Percentiles rank a stretch among this genome's conserved stretches.
Conservation (phyloP, 2,113 vertebrate genomes). For the Rhinolophus ferrumequinum region DNA sequence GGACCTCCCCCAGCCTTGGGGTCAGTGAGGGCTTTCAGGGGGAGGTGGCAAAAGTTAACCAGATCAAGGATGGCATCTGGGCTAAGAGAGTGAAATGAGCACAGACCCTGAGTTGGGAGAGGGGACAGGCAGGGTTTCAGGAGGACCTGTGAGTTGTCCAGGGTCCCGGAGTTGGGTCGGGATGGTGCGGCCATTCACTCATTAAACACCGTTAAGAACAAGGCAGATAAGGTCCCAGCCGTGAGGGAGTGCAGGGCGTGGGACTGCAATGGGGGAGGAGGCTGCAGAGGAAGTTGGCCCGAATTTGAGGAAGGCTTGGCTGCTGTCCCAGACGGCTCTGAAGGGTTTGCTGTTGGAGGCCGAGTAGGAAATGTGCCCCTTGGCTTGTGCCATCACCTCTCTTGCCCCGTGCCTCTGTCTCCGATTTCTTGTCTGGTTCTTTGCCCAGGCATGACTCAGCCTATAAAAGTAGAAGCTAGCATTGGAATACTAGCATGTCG, state of each 20-base stretch:
- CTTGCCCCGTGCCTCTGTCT: constrained; percentile 3
- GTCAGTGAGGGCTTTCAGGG: not conserved
- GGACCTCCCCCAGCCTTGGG: not conserved
- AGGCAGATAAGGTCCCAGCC: not conserved
- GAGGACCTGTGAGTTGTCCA: fast-evolving
- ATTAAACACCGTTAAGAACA: fast-evolving
- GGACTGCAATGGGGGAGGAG: not conserved
- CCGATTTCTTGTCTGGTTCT: not conserved
- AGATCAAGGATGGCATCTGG: not conserved
- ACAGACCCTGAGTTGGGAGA: not conserved
- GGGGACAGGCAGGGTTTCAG: not conserved
- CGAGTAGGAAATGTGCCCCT: not conserved
- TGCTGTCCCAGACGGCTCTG: not conserved
- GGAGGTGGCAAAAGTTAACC: not conserved
- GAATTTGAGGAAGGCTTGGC: not conserved
- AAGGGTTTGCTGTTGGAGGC: not conserved
- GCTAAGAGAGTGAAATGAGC: not conserved
- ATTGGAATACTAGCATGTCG: not conserved
- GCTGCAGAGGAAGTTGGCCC: not conserved
- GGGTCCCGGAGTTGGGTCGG: not conserved
- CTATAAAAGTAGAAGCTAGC: constrained; percentile 67
- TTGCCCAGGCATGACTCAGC: constrained; percentile 62
- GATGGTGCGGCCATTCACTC: not conserved
- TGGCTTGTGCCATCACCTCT: not conserved
- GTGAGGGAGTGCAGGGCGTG: not conserved